These are phyloP conservation scores for Limnodromus scolopaceus DNA, from an alignment of 2,797 vertebrate species.

Conservation along the genomic window DNA sequence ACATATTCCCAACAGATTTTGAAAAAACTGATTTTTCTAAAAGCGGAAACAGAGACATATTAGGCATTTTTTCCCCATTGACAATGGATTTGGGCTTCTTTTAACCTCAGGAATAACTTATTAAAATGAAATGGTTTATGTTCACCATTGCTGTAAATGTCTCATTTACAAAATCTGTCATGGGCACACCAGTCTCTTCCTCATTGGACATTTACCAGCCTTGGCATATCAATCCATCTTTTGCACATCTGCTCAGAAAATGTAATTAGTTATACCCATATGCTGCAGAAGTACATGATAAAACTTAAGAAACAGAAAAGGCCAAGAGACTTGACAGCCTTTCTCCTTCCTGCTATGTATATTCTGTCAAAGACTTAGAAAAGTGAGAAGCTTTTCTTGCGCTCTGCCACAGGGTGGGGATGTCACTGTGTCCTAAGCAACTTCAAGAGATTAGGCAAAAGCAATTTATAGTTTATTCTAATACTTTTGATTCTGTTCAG, in stretches of 20 bases:
- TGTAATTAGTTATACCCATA: constrained; percentile 55
- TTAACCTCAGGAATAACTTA: constrained; percentile 9
- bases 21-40: not conserved
- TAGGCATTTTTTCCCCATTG: not conserved
- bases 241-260: constrained; percentile 66
- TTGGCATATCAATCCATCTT: constrained; percentile 63
- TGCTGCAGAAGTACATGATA: constrained; percentile 44
- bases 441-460: not conserved
- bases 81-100: not conserved
- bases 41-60: not conserved
- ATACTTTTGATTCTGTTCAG: not conserved
- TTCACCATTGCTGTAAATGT: constrained; percentile 10
- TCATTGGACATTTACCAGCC: constrained; percentile 55
- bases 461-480: not conserved
- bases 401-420: not conserved
- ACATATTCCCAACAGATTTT: not conserved
- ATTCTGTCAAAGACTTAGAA: not conserved
- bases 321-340: constrained; percentile 9
- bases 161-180: constrained; percentile 60
- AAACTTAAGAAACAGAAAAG: constrained; percentile 42
- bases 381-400: constrained; percentile 7
- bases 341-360: not conserved
- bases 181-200: constrained; percentile 44
- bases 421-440: not conserved
- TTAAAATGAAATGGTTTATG: constrained; percentile 2